phyloP scores from a whole-genome alignment of 2,113 vertebrate genomes.

The Condylura cristata region DNA sequence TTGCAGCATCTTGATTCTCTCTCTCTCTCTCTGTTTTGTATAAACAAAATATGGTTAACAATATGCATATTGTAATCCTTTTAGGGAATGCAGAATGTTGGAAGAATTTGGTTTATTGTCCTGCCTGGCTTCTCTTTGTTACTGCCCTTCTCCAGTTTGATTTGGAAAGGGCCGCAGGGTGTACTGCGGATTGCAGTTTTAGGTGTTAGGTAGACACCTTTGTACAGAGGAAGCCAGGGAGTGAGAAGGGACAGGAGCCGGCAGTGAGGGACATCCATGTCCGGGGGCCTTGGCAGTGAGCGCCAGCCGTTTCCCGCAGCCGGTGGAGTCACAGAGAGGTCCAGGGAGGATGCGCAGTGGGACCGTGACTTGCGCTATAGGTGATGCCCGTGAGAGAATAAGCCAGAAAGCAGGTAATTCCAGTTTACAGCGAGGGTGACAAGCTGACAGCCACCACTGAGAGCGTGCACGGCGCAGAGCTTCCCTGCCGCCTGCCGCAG shows the following conservation, averaged over 20 bases:
- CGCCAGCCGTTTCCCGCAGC: neutral
- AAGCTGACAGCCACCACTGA: neutral
- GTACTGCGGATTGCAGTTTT: neutral
- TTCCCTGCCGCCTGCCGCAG: neutral
- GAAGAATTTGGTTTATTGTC: neutral
- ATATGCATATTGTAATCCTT: slow-evolving; percentile 42
- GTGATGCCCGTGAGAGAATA: neutral
- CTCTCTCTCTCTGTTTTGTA: neutral
- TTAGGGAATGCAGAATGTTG: neutral
- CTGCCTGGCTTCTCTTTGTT: neutral
- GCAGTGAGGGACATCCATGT: neutral
- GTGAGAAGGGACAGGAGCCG: neutral
- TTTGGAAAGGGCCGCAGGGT: neutral
- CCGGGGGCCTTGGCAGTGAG: neutral
- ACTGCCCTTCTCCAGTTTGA: neutral
- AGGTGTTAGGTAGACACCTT: neutral
- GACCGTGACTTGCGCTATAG: neutral
- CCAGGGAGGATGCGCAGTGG: neutral
- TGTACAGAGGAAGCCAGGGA: neutral
- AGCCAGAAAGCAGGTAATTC: neutral
- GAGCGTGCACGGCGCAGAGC: neutral
- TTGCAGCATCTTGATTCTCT: neutral
- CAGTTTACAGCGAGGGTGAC: neutral
- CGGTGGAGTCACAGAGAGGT: neutral
- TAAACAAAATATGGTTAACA: neutral